Evolutionary conservation across 2,888 invertebrate genomes (phyloP), one percentile per base, ranked within the genome.

Genomic region (Xanthorhoe designata): DNA sequence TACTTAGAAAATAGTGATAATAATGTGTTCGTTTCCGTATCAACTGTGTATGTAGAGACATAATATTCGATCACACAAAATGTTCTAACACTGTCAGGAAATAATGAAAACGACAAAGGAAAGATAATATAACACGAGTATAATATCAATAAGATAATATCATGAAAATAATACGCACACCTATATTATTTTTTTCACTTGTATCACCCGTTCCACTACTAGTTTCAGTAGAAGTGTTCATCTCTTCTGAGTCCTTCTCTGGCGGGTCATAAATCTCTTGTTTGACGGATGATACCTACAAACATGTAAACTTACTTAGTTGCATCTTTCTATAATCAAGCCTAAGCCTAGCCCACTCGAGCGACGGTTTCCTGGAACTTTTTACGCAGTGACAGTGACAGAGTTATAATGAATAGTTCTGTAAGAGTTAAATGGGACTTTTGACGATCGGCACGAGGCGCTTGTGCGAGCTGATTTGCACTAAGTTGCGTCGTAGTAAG

Each of bases 191-290:
- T 73, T 82, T 83, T 2, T 85, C 86, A 59, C 83, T 87, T 1
- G 86, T 85, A 0, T 83, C 85, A 0, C 69, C 70, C 13, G 85
- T 85, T 4, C 73, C 84, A 52, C 82, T 88, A 72, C 86, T 90
- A 0, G 82, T 82, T 3, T 84, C 90, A 69, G 87, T 91, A 65
- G 82, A 83, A 0, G 84, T 84, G 61, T 81, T 81, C 47, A 85
- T 45, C 0, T 86, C 87, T 32, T 87, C 90, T 0, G 91, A 90
- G 51, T 90, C 91, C 61, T 88, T 90, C 66, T 88, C 91, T 0
- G 91, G 89, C 2, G 81, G 85, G 7, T 90, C 90, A 61, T 83
- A 84, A 45, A 80, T 74, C 67, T 80, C 77, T 4, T 74, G 68
- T 58, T 80, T 77, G 8, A 71, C 10, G 7, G 63, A 63, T 24